Evolutionary conservation across 1,140 invertebrate genomes (phyloP).

Genomic region (Lepidurus apus): DNA sequence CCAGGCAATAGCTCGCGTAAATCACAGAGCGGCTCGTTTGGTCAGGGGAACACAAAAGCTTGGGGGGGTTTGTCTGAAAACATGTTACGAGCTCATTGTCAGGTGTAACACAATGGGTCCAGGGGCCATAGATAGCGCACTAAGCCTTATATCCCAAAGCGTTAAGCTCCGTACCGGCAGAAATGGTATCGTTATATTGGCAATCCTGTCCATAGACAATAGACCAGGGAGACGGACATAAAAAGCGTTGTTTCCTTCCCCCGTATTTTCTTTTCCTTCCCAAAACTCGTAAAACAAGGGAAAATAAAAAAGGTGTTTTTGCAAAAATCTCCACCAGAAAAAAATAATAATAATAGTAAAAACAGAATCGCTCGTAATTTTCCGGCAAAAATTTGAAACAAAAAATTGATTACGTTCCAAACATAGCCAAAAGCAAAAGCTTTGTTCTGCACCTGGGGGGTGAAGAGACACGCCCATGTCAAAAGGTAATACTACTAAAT

Average conservation of each 20-base stretch:
- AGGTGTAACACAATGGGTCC: conserved; percentile 12
- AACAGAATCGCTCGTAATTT: too few relatives aligned
- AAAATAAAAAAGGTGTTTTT: too few relatives aligned
- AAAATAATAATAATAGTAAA: too few relatives aligned
- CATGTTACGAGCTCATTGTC: conserved; percentile 16
- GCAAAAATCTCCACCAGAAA: too few relatives aligned
- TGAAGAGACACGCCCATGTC: neutral
- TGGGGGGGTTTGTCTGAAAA: neutral
- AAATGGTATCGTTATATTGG: neutral
- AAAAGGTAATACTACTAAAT: neutral
- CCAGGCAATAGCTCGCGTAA: conserved; percentile 1
- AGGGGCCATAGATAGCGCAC: neutral
- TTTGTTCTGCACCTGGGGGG: neutral
- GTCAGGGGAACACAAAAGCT: neutral
- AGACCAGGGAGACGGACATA: neutral
- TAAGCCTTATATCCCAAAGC: neutral
- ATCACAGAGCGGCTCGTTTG: conserved; percentile 11
- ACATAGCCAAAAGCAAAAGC: neutral
- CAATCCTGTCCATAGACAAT: conserved; percentile 4
- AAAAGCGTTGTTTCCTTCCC: neutral
- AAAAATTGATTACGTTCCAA: neutral
- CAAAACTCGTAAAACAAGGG: neutral
- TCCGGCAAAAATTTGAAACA: neutral
- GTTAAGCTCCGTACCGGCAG: neutral
- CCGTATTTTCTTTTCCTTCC: neutral